Base-by-base conservation (phyloP, 2,113 vertebrate genomes). In the Phasianus colchicus region DNA sequence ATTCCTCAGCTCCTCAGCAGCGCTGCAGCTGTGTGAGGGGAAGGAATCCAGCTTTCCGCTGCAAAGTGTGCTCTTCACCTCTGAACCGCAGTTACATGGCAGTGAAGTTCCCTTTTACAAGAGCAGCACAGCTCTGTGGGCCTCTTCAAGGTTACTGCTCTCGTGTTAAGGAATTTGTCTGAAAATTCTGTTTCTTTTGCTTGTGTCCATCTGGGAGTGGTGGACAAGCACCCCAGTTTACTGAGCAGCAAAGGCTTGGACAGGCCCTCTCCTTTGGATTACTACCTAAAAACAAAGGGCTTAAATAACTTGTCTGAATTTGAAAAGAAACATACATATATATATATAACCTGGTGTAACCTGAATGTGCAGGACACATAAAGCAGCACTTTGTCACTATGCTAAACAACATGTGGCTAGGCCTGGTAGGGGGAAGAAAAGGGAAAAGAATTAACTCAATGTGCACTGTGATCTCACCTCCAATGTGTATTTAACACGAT, bases 361-460 rank as follows among this genome's bases (percentile, higher is more conserved):
- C 75, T 80, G 45, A 55, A 38, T 16, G 70, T 18, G 57, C 63
- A 40, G 0, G 16, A 2, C 32, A 34, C 2, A 29, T 73, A 83
- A 67, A 54, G 48, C 91, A 81, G 80, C 2, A 1, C 29, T 87
- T 72, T 71, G 83, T 83, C 40, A 42, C 72, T 75, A 90, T 93
- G 92, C 83, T 94, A 93, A 95, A 84, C 89, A 94, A 96, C 64
- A 40, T 42, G 66, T 91, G 85, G 94, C 89, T 4, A 25, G 70
- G 92, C 76, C 81, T 45, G 66, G 63, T 4, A 14, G 40, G 27
- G 81, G 78, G 45, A 12, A 70, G 32, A 63, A 36, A 32, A 69
- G 48, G 65, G 16, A 75, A 43, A 63, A 86, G 54, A 67, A 85
- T 84, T 57, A 74, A 92, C 67, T 67, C 70, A 24, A 43, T 5